Conservation (phyloP, 2,888 invertebrate species). For the Spilarctia lutea region DNA sequence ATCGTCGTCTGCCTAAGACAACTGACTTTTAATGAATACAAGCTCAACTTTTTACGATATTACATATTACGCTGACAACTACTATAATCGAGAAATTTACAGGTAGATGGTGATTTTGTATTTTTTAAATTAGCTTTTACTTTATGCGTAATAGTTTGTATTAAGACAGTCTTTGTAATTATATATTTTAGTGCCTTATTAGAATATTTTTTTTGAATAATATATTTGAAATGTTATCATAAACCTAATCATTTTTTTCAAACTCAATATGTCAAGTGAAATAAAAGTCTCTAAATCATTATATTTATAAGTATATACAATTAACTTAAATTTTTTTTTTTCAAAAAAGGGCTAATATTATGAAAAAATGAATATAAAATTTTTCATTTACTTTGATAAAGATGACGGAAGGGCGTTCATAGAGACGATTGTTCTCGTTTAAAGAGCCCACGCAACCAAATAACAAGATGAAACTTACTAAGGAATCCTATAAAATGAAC, state of each 20-base stretch:
- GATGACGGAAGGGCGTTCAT: conserved; percentile 3
- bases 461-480: conserved; percentile 18
- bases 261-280: not conserved
- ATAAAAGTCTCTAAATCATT: not conserved
- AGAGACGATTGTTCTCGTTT: conserved; percentile 7
- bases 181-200: no score
- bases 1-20: no score
- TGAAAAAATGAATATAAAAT: not conserved
- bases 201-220: no score
- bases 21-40: no score
- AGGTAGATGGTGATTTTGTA: not conserved
- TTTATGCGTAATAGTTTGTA: no score
- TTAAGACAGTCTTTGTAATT: no score
- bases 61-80: no score
- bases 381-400: conserved; percentile 9
- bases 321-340: not conserved
- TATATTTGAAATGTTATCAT: not conserved
- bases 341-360: not conserved
- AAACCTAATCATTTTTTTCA: not conserved
- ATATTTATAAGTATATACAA: no score
- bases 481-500: conserved; percentile 33
- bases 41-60: no score
- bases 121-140: not conserved
- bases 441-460: not conserved
- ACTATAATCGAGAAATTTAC: no score